phyloP scores from a whole-genome alignment of 2,888 invertebrate species.

The Meganola albula region DNA sequence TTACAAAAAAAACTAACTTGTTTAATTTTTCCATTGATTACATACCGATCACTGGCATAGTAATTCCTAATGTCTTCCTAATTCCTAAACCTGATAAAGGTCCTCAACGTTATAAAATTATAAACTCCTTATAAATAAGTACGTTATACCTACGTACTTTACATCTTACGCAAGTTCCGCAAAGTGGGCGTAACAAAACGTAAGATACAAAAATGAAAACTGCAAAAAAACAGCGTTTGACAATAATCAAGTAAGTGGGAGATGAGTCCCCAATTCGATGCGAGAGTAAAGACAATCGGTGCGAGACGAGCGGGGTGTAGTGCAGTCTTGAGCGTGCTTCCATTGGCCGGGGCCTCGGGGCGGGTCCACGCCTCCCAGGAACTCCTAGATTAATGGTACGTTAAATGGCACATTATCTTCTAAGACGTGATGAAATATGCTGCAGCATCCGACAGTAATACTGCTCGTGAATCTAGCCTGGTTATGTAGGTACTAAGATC shows the following conservation, averaged over 20 bases:
- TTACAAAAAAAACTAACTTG: no score
- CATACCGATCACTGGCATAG: no score
- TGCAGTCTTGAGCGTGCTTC: conserved; percentile 16
- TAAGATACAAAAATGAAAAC: no score
- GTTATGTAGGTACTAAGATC: no score
- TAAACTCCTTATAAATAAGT: no score
- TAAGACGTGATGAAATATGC: conserved; percentile 34
- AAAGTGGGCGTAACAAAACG: no score
- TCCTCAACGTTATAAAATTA: no score
- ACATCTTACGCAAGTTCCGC: no score
- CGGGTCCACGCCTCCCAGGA: conserved; percentile 34
- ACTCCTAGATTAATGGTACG: conserved; percentile 39
- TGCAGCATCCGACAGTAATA: conserved; percentile 26
- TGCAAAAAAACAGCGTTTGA: neutral
- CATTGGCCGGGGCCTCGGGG: conserved; percentile 39
- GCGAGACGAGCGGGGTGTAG: conserved; percentile 24
- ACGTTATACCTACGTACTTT: no score
- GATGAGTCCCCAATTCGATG: conserved; percentile 25
- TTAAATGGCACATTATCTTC: conserved; percentile 29
- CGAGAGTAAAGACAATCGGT: conserved; percentile 33
- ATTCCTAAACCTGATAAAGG: no score
- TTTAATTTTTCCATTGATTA: no score
- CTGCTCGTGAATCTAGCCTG: conserved; percentile 22
- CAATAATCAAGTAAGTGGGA: conserved; percentile 11
- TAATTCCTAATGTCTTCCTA: no score